Conservation (phyloP, 2,888 invertebrate species). For the Hirudinaria manillensis region DNA sequence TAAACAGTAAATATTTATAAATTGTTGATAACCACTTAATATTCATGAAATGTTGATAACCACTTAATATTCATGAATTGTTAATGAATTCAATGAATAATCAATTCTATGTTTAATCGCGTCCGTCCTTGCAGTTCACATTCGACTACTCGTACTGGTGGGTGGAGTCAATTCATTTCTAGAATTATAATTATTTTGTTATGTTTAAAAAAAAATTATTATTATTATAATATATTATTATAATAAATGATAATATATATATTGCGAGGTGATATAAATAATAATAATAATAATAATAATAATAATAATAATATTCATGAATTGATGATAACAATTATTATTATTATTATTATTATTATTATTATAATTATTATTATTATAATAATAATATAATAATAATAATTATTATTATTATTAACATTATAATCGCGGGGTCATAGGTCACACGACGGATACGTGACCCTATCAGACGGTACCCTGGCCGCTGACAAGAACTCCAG, state of each 20-base stretch:
- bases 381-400: background rate
- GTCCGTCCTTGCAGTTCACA: constrained; percentile 44
- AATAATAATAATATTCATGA: background rate
- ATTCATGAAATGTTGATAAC: background rate
- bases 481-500: constrained; percentile 43
- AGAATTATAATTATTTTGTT: too few species aligned
- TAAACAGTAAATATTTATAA: background rate
- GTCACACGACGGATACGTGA: constrained; percentile 54
- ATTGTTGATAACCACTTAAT: background rate
- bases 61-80: too few species aligned
- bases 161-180: constrained; percentile 38
- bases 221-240: too few species aligned
- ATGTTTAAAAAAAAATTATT: constrained; percentile 4
- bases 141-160: constrained; percentile 55
- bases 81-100: background rate
- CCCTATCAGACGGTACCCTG: constrained; percentile 44
- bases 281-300: background rate
- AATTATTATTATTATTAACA: background rate
- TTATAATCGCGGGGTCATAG: constrained; percentile 40
- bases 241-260: background rate
- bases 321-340: background rate
- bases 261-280: background rate
- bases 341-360: background rate
- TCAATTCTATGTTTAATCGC: background rate
- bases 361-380: background rate